Base-by-base conservation (phyloP, 30 jellyfish, hydroid and myxozoan species). In the Aurelia sp. region DNA sequence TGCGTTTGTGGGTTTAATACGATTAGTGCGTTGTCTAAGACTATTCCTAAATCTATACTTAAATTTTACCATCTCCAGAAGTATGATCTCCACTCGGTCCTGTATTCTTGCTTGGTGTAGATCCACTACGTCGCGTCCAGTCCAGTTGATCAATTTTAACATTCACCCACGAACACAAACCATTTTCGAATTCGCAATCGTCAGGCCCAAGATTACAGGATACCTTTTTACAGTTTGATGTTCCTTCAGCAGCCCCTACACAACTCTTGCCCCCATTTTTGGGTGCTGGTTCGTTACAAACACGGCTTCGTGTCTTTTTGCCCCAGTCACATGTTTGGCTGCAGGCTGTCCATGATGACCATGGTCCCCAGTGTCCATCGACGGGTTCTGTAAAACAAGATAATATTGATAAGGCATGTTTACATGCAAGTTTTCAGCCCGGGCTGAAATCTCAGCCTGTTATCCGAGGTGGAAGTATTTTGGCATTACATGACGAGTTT, bases 281-380 rank as follows among this genome's bases (percentile, higher is more conserved):
- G 1, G 98, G 98, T 4, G 81, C 72, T 58, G 98, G 98, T 74
- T 93, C 95, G 67, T 89, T 85, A 87, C 98, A 93, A 18, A 15
- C 31, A 8, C 98, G 96, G 30, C 78, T 75, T 40, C 98, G 66
- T 65, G 67, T 76, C 19, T 15, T 66, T 48, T 33, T 44, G 3
- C 98, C 98, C n/a, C 48, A 51, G 17, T 82, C 98, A 89, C 98
- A 93, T 19, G 93, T 40, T 30, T 70, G 35, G 63, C 87, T 81
- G 84, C 98, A 93, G 4, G 66, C 6, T 35, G 84, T 65, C 98
- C 98, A 93, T 4, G 96, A 19, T 8, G 90, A 44, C 98, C 98
- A 93, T 50, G 90, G 63, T 52, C 93, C 93, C 98, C 98, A 93
- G 67, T 93, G 97, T 19, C 98, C 98, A 33, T 89, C 97, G 55